phyloP scores from a whole-genome alignment of 1,140 invertebrate genomes.

The Scaptomyza hsui region DNA sequence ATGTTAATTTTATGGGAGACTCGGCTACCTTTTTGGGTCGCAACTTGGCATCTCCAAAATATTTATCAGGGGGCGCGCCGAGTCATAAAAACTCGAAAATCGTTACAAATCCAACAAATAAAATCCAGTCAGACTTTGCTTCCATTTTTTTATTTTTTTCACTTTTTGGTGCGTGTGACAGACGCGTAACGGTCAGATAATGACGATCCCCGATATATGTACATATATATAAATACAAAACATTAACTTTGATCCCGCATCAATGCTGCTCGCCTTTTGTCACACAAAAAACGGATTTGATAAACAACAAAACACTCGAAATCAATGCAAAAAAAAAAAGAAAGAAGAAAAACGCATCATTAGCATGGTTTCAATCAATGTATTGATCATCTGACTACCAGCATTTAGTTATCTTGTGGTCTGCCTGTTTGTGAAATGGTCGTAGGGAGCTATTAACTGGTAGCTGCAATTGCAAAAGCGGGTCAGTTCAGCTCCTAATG shows the following conservation, averaged over 20 bases:
- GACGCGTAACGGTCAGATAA: slow-evolving; percentile 65
- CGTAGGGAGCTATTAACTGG: slow-evolving; percentile 5
- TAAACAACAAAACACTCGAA: slow-evolving; percentile 34
- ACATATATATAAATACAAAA: slow-evolving; percentile 1
- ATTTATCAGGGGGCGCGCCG: slow-evolving; percentile 71
- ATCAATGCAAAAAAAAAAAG: slow-evolving; percentile 62
- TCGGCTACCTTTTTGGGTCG: slow-evolving; percentile 66
- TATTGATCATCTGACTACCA: slow-evolving; percentile 73
- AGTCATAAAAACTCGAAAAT: slow-evolving; percentile 65
- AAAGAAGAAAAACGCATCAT: slow-evolving; percentile 56
- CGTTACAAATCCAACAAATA: slow-evolving; percentile 56
- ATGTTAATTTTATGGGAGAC: slow-evolving; percentile 76
- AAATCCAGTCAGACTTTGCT: slow-evolving; percentile 33
- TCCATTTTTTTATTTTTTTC: slow-evolving; percentile 22
- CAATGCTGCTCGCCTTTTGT: slow-evolving; percentile 47
- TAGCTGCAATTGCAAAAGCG: slow-evolving; percentile 44
- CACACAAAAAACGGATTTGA: slow-evolving; percentile 30
- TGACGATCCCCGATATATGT: slow-evolving; percentile 32
- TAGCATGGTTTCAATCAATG: slow-evolving; percentile 78
- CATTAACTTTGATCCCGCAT: slow-evolving; percentile 58
- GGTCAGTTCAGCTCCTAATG: slow-evolving; percentile 65
- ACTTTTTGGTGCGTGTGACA: slow-evolving; percentile 35
- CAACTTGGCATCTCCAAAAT: slow-evolving; percentile 46
- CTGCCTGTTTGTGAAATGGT: slow-evolving; percentile 7
- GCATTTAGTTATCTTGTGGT: slow-evolving; percentile 56